Evolutionary conservation across 1,140 invertebrate species (phyloP).

Genomic region (Cepaea nemoralis): DNA sequence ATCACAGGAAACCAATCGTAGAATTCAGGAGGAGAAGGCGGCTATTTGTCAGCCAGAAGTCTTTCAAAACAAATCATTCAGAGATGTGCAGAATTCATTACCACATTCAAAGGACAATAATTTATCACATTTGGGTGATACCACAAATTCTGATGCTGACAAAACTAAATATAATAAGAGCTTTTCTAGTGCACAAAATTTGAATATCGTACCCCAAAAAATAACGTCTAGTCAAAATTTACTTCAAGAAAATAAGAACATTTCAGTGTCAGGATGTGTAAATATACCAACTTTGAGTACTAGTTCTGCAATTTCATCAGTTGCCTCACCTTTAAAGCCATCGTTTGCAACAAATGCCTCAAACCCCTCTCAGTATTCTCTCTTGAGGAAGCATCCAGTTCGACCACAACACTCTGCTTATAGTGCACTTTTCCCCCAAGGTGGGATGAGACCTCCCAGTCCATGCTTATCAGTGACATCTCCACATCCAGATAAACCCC

Average conservation of each 20-base stretch:
- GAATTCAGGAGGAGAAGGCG: constrained; percentile 34
- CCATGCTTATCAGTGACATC: background rate
- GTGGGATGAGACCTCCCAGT: constrained; percentile 24
- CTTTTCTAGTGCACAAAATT: background rate
- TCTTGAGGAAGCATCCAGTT: background rate
- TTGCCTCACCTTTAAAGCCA: background rate
- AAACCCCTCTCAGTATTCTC: background rate
- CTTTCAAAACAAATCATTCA: constrained; percentile 9
- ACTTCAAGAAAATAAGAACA: background rate
- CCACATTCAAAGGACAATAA: background rate
- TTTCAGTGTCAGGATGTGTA: background rate
- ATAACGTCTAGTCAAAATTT: background rate
- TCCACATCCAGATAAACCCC: constrained; percentile 1
- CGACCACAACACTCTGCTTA: constrained; percentile 16
- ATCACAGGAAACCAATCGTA: constrained; percentile 45
- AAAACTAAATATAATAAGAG: background rate
- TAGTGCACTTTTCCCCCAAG: constrained; percentile 27
- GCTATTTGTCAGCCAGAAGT: background rate
- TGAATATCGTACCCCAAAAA: background rate
- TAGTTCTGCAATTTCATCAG: background rate
- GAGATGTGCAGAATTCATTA: background rate
- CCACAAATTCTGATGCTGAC: no score
- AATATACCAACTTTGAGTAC: background rate
- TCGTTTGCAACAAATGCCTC: background rate
- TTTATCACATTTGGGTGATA: no score